phyloP scores from a whole-genome alignment of 2,797 vertebrate species.

The Takifugu ocellatus region DNA sequence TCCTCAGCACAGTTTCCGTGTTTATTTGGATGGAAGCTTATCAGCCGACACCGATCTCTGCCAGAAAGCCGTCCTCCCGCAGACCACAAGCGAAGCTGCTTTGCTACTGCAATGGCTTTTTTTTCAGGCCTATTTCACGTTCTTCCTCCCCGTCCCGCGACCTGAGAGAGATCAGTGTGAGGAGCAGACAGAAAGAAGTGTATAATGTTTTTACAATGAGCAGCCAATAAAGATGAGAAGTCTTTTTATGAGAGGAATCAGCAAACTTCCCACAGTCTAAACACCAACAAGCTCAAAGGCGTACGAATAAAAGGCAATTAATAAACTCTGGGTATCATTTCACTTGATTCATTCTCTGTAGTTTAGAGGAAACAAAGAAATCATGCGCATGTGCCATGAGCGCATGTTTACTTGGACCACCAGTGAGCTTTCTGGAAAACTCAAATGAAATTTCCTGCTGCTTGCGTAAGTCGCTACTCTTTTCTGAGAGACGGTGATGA shows the following conservation, averaged over 20 bases:
- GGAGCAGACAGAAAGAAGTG: background rate
- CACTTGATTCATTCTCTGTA: slow-evolving; percentile 35
- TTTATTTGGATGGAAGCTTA: slow-evolving; percentile 45
- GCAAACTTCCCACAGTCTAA: slow-evolving; percentile 28
- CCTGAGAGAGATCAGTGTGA: slow-evolving; percentile 12
- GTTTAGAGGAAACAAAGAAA: slow-evolving; percentile 48
- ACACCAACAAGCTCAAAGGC: slow-evolving; percentile 24
- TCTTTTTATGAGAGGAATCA: slow-evolving; percentile 47
- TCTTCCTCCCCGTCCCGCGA: slow-evolving; percentile 20
- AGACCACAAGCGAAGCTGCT: slow-evolving; percentile 37
- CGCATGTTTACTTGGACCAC: slow-evolving; percentile 30
- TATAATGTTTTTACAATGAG: slow-evolving; percentile 26
- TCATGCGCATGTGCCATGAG: slow-evolving; percentile 34
- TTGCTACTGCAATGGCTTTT: slow-evolving; percentile 38
- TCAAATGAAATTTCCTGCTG: slow-evolving; percentile 22
- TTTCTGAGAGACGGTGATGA: slow-evolving; percentile 7
- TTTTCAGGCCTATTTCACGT: slow-evolving; percentile 23
- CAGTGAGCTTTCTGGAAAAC: slow-evolving; percentile 25
- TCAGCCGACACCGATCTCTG: slow-evolving; percentile 30
- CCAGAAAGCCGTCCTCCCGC: slow-evolving; percentile 34
- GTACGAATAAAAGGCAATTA: slow-evolving; percentile 42
- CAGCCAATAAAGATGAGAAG: slow-evolving; percentile 38
- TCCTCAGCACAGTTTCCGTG: slow-evolving; percentile 38
- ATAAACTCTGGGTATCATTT: slow-evolving; percentile 37
- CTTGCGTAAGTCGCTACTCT: background rate